Evolutionary conservation across 2,797 vertebrate species (phyloP).

Genomic region (Dendrocincla fuliginosa): DNA sequence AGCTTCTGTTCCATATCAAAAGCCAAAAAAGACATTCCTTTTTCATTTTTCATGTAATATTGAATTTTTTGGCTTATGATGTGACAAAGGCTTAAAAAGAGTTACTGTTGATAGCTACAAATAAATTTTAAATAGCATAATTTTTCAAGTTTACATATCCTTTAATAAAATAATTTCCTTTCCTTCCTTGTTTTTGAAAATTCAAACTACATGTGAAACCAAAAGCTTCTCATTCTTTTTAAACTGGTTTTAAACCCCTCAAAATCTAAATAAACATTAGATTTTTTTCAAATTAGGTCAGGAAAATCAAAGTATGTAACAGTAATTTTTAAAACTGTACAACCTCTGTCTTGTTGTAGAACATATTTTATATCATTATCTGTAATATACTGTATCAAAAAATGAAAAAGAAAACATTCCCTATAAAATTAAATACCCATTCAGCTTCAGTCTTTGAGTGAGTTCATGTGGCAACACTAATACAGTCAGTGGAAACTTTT

Average conservation of each 20-base stretch:
- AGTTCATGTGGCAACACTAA: not conserved
- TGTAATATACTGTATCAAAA: not conserved
- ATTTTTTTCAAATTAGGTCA: not conserved
- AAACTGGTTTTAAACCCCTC: accelerated
- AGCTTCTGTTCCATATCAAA: constrained; percentile 45
- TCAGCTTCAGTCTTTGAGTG: not conserved
- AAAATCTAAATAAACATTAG: not conserved
- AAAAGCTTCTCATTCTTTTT: not conserved
- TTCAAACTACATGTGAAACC: not conserved
- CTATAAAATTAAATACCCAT: not conserved
- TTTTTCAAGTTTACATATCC: not conserved
- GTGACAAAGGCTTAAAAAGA: not conserved
- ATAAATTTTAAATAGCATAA: not conserved
- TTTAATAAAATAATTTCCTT: not conserved
- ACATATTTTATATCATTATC: not conserved
- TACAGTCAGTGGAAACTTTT: not conserved
- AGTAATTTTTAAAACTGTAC: not conserved
- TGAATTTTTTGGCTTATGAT: not conserved
- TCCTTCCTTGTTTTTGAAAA: not conserved
- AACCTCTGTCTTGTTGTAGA: not conserved
- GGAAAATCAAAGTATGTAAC: not conserved
- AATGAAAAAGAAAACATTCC: not conserved
- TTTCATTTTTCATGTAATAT: constrained; percentile 22
- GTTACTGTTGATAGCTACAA: not conserved
- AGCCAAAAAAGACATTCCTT: constrained; percentile 19